Conservation (phyloP, 1,140 invertebrate species). For the Bradynema listronoti region DNA sequence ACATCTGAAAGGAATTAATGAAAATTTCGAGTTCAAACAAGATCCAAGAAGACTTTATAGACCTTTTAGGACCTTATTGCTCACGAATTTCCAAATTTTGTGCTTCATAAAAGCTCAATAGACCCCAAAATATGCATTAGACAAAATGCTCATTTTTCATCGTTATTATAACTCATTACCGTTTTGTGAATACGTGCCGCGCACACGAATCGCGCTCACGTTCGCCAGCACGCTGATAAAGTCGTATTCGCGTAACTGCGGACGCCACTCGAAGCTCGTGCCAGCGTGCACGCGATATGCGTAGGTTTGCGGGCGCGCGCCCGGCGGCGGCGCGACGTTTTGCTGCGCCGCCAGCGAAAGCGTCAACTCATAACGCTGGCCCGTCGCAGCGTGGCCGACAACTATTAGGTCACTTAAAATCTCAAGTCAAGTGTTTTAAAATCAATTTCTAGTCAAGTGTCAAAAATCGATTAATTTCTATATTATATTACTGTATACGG, state of each 20-base stretch:
- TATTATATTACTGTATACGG: neutral
- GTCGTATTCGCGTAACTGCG: slow-evolving; percentile 72
- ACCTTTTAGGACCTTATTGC: no score
- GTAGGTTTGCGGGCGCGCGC: slow-evolving; percentile 65
- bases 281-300: slow-evolving; percentile 80
- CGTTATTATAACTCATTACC: no score
- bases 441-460: neutral
- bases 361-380: slow-evolving; percentile 69
- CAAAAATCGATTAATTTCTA: neutral
- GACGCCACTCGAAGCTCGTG: slow-evolving; percentile 72
- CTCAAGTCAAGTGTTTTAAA: slow-evolving; percentile 1
- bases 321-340: slow-evolving; percentile 75
- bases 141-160: no score
- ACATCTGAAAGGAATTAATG: no score
- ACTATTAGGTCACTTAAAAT: slow-evolving; percentile 72
- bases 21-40: no score
- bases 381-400: no score
- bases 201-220: slow-evolving; percentile 83
- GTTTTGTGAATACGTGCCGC: slow-evolving; percentile 78
- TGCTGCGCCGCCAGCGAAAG: slow-evolving; percentile 82
- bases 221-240: slow-evolving; percentile 86
- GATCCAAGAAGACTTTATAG: no score
- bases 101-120: no score
- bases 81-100: no score
- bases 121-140: no score